phyloP scores from a whole-genome alignment of 2,888 invertebrate species.

The Pyrrhopygopsis socrates region DNA sequence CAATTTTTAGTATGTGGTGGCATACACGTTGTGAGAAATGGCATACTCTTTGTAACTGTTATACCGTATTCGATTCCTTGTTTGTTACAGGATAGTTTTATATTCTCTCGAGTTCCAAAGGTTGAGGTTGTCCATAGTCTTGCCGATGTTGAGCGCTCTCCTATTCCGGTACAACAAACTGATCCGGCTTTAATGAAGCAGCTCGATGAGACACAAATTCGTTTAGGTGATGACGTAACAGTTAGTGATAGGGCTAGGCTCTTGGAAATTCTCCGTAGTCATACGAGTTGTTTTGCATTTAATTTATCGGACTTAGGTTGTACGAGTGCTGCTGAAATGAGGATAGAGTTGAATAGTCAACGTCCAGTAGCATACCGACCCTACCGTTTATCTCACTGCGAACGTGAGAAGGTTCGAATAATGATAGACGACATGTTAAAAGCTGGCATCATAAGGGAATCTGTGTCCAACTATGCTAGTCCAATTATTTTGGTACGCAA shows the following conservation, averaged over 20 bases:
- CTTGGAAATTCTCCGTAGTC: background rate
- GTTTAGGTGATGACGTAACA: background rate
- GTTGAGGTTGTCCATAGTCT: background rate
- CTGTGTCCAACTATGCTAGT: conserved; percentile 77
- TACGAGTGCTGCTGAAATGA: conserved; percentile 71
- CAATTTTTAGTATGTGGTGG: background rate
- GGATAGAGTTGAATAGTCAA: conserved; percentile 66
- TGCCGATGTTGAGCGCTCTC: background rate
- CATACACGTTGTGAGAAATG: background rate
- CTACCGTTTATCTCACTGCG: conserved; percentile 75
- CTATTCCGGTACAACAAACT: background rate
- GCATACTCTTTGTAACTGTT: background rate
- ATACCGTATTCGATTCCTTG: background rate
- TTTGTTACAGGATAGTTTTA: background rate
- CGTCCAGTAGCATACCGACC: conserved; percentile 79
- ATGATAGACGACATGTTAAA: background rate
- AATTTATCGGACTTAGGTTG: conserved; percentile 62
- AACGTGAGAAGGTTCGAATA: conserved; percentile 71
- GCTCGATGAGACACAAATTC: background rate
- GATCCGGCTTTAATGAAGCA: background rate
- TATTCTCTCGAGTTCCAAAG: background rate
- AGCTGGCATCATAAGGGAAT: conserved; percentile 64
- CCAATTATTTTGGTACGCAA: conserved; percentile 73
- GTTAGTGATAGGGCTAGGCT: background rate
- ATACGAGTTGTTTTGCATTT: conserved; percentile 73